Evolutionary conservation across 2,888 invertebrate genomes (phyloP).

Genomic region (Malthinus flaveolus): DNA sequence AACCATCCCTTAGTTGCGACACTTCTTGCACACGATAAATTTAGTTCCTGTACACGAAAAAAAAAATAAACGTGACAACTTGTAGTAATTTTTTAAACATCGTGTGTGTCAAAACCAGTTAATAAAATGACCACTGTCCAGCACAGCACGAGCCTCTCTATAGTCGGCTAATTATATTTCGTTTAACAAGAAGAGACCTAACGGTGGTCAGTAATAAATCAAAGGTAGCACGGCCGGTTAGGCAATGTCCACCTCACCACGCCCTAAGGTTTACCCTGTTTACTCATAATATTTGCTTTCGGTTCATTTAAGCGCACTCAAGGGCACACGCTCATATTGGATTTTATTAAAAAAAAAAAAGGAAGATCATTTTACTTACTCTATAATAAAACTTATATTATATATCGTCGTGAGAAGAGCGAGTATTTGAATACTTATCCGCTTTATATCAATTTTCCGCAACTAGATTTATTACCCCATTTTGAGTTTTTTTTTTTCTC

Average conservation of each 20-base stretch:
- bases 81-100: too few relatives aligned
- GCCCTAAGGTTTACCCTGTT: conserved; percentile 50
- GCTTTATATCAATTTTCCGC: too few relatives aligned
- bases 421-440: too few relatives aligned
- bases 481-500: neutral
- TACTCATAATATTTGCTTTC: conserved; percentile 54
- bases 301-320: conserved; percentile 42
- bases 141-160: conserved; percentile 42
- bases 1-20: too few relatives aligned
- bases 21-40: too few relatives aligned
- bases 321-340: conserved; percentile 26
- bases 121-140: conserved; percentile 40
- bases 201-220: conserved; percentile 43
- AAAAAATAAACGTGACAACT: neutral
- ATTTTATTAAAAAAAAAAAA: conserved; percentile 22
- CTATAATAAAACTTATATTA: neutral
- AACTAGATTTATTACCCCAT: too few relatives aligned
- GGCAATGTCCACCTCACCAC: conserved; percentile 40
- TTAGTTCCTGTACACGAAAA: neutral
- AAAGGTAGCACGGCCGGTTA: conserved; percentile 33
- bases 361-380: conserved; percentile 1
- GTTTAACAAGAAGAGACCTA: conserved; percentile 35
- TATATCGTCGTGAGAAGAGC: neutral
- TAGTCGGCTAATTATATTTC: conserved; percentile 42
- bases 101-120: conserved; percentile 35